Evolutionary conservation across 1,140 invertebrate species (phyloP).

Genomic region (Adelges cooleyi): DNA sequence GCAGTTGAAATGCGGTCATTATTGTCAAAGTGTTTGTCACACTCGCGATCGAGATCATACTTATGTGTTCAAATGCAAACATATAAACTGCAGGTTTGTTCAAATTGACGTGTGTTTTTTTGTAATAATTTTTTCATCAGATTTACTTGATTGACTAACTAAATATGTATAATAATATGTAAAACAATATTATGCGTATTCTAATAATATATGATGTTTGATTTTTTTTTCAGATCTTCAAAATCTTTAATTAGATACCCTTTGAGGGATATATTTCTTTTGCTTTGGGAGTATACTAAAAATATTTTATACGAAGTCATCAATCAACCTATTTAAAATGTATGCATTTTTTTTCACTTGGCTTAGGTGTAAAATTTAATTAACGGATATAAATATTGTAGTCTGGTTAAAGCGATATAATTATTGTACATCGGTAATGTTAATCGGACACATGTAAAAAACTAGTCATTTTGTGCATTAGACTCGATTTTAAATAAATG

Average conservation of each 20-base stretch:
- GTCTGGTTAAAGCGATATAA: neutral
- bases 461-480: neutral
- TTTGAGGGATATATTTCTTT: constrained; percentile 4
- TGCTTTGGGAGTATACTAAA: constrained; percentile 16
- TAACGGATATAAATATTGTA: neutral
- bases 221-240: constrained; percentile 13
- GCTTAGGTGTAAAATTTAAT: neutral
- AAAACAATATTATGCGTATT: too few species aligned
- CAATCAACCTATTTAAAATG: constrained; percentile 15
- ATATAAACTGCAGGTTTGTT: constrained; percentile 20
- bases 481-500: constrained; percentile 9
- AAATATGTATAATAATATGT: too few species aligned
- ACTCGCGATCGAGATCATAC: constrained; percentile 17
- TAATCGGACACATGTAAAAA: too few species aligned
- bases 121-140: too few species aligned
- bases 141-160: too few species aligned
- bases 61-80: constrained; percentile 12
- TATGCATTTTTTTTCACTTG: neutral
- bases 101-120: too few species aligned
- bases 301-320: constrained; percentile 12
- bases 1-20: constrained; percentile 18
- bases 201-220: too few species aligned
- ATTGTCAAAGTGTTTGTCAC: constrained; percentile 16
- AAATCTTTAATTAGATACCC: constrained; percentile 15
- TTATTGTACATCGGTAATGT: neutral